Evolutionary conservation across 2,797 vertebrate genomes (phyloP).

Genomic region (Sciurus vulgaris): DNA sequence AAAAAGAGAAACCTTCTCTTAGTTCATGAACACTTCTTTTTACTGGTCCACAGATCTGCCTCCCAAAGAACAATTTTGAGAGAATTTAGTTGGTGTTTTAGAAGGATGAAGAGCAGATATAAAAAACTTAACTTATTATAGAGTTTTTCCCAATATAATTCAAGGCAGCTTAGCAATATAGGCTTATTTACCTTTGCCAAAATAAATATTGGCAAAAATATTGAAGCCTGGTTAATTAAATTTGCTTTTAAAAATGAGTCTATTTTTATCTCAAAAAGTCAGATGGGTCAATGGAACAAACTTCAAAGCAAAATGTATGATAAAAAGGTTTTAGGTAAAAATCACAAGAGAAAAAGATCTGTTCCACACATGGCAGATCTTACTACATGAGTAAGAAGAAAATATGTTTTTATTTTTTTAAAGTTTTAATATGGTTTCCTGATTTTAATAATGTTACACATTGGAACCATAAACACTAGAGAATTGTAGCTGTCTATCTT

Average conservation of each 20-base stretch:
- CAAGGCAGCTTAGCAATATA: neutral
- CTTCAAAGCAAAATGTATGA: constrained; percentile 64
- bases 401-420: neutral
- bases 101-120: constrained; percentile 51
- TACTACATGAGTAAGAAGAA: constrained; percentile 42
- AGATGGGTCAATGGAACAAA: constrained; percentile 60
- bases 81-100: constrained; percentile 52
- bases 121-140: constrained; percentile 29
- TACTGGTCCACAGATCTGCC: neutral
- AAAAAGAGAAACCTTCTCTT: constrained; percentile 10
- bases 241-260: constrained; percentile 46
- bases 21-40: constrained; percentile 42
- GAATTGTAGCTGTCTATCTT: constrained; percentile 39
- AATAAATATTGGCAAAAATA: constrained; percentile 73
- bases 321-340: constrained; percentile 56
- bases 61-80: constrained; percentile 63
- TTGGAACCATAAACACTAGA: constrained; percentile 38
- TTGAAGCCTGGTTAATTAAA: constrained; percentile 65
- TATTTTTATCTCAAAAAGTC: too few species aligned
- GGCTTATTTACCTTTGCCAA: constrained; percentile 70
- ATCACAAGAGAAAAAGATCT: constrained; percentile 69
- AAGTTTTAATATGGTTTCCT: constrained; percentile 40
- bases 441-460: constrained; percentile 58
- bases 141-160: constrained; percentile 49
- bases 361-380: constrained; percentile 72